Conservation (phyloP, 2,888 invertebrate species). For the Linnaemya vulpina region DNA sequence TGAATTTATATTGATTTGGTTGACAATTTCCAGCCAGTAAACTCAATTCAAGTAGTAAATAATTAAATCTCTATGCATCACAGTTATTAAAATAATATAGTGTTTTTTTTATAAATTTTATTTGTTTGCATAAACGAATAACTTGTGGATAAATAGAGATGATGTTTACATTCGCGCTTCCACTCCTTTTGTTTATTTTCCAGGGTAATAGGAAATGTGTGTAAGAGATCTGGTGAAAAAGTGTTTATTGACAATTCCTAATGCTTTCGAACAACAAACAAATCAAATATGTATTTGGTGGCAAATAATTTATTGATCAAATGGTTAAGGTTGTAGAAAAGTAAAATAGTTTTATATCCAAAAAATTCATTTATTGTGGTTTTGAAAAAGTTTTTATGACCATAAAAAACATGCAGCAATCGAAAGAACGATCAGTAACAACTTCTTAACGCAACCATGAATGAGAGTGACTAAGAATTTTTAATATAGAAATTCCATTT, state of each 20-base stretch:
- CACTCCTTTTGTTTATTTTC: constrained; percentile 28
- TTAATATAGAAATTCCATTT: too few relatives aligned
- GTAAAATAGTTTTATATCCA: too few relatives aligned
- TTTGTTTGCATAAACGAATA: neutral
- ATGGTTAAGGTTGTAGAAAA: too few relatives aligned
- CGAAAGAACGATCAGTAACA: too few relatives aligned
- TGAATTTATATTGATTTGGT: neutral
- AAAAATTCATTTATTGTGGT: too few relatives aligned
- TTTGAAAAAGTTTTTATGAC: too few relatives aligned
- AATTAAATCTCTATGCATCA: constrained; percentile 16
- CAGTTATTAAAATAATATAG: neutral
- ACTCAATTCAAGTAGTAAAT: constrained; percentile 1
- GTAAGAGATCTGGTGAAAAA: neutral
- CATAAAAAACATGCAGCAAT: too few relatives aligned
- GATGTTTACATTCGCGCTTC: constrained; percentile 10
- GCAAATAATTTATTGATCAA: too few relatives aligned
- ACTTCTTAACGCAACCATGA: too few relatives aligned
- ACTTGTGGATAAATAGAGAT: constrained; percentile 2
- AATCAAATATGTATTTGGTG: too few relatives aligned
- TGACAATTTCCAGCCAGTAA: constrained; percentile 21
- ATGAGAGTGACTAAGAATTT: too few relatives aligned
- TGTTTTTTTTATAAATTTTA: neutral
- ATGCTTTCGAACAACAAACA: neutral
- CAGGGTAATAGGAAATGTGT: neutral
- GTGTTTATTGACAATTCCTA: constrained; percentile 8